These are phyloP conservation scores for Notolepis coatsorum DNA, from an alignment of 2,797 vertebrate species.

Conservation along the genomic window DNA sequence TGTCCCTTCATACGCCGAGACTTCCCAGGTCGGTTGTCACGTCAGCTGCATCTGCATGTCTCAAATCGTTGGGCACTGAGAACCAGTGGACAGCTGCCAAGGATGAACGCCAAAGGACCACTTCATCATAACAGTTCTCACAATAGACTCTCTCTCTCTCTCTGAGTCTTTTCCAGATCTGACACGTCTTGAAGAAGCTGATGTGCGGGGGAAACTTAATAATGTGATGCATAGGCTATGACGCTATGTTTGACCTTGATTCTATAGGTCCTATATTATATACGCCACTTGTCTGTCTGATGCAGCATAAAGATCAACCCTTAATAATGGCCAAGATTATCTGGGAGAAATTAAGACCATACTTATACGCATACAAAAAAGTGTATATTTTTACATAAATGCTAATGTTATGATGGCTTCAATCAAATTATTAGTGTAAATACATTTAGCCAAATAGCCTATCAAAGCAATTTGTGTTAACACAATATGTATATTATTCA, in stretches of 20 bases:
- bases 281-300: not conserved
- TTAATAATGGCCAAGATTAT: too few species aligned
- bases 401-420: too few species aligned
- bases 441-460: too few species aligned
- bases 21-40: not conserved
- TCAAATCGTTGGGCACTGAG: slow-evolving; percentile 10
- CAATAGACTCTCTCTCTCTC: not conserved
- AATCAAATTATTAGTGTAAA: too few species aligned
- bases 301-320: not conserved
- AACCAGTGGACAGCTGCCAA: slow-evolving; percentile 21
- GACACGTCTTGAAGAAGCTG: not conserved
- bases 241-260: not conserved
- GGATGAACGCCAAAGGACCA: not conserved
- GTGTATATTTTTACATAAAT: not conserved
- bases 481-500: too few species aligned
- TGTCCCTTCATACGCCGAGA: not conserved
- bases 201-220: not conserved
- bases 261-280: not conserved
- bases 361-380: too few species aligned
- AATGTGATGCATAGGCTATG: not conserved
- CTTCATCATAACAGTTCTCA: not conserved
- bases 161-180: too few species aligned
- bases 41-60: slow-evolving; percentile 3
- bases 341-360: too few species aligned
- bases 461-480: too few species aligned